Evolutionary conservation across 2,888 invertebrate genomes (phyloP).

Genomic region (Dimorphilus gyrociliatus): DNA sequence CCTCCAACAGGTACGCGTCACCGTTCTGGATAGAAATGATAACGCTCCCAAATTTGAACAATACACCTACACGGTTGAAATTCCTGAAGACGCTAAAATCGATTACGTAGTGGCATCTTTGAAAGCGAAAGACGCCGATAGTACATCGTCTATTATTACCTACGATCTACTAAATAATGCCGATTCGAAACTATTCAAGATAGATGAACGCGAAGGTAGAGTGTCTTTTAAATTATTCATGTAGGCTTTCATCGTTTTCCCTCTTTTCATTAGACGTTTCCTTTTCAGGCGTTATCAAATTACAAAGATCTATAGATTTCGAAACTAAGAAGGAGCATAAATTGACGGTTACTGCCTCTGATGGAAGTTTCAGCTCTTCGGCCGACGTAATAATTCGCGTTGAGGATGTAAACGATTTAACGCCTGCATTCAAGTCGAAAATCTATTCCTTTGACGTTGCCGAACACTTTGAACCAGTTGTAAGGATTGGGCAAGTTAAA

Average conservation of each 20-base stretch:
- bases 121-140: slow-evolving; percentile 9
- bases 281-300: slow-evolving; percentile 5
- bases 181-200: slow-evolving; percentile 6
- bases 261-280: background rate
- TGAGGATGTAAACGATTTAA: slow-evolving; percentile 75
- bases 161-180: no score
- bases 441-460: slow-evolving; percentile 70
- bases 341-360: slow-evolving; percentile 36
- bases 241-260: background rate
- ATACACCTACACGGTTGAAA: slow-evolving; percentile 72
- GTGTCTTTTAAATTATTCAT: no score
- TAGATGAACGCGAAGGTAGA: slow-evolving; percentile 8
- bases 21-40: slow-evolving; percentile 7
- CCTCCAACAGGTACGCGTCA: slow-evolving; percentile 6
- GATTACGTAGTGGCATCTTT: slow-evolving; percentile 49
- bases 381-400: slow-evolving; percentile 61
- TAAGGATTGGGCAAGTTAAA: slow-evolving; percentile 58
- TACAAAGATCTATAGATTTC: slow-evolving; percentile 53
- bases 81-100: slow-evolving; percentile 69
- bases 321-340: slow-evolving; percentile 20
- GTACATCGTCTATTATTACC: no score
- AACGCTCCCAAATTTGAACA: slow-evolving; percentile 40
- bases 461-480: slow-evolving; percentile 47
- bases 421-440: slow-evolving; percentile 54
- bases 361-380: slow-evolving; percentile 54